These are phyloP conservation scores for Venustaconcha ellipsiformis DNA, from an alignment of 1,140 invertebrate species.

Conservation along the genomic window DNA sequence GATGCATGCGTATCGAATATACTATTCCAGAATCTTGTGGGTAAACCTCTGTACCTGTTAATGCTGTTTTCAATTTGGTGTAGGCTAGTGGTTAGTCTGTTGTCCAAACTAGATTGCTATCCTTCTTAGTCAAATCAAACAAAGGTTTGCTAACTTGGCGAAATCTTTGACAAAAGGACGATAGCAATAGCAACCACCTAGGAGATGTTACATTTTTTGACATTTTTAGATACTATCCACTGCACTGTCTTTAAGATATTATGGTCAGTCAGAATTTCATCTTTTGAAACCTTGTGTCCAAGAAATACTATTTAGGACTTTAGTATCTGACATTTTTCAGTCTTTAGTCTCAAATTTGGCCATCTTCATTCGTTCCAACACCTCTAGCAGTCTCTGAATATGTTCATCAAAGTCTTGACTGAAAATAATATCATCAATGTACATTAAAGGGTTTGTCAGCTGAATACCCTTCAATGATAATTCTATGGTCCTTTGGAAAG, in stretches of 20 bases:
- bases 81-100: constrained; percentile 4
- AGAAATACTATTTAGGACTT: constrained; percentile 14
- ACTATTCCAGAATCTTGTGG: constrained; percentile 20
- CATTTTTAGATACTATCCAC: constrained; percentile 3
- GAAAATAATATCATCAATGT: constrained; percentile 28
- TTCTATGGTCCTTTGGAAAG: constrained; percentile 34
- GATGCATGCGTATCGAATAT: constrained; percentile 41
- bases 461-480: constrained; percentile 24
- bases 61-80: constrained; percentile 9
- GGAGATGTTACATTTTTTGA: constrained; percentile 14
- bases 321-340: constrained; percentile 16
- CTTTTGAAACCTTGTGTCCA: constrained; percentile 1
- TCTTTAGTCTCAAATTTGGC: constrained; percentile 10
- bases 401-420: not conserved
- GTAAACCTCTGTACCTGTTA: constrained; percentile 11
- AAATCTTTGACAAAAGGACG: not conserved
- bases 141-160: not conserved
- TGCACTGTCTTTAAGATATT: constrained; percentile 5
- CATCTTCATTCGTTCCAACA: not conserved
- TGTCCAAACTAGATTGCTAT: constrained; percentile 1
- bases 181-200: constrained; percentile 20
- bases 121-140: constrained; percentile 7
- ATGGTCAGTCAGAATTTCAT: not conserved
- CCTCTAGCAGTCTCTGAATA: not conserved
- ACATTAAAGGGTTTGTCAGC: constrained; percentile 27